Evolutionary conservation across 2,113 vertebrate genomes (phyloP).

Genomic region (Guaruba guarouba): DNA sequence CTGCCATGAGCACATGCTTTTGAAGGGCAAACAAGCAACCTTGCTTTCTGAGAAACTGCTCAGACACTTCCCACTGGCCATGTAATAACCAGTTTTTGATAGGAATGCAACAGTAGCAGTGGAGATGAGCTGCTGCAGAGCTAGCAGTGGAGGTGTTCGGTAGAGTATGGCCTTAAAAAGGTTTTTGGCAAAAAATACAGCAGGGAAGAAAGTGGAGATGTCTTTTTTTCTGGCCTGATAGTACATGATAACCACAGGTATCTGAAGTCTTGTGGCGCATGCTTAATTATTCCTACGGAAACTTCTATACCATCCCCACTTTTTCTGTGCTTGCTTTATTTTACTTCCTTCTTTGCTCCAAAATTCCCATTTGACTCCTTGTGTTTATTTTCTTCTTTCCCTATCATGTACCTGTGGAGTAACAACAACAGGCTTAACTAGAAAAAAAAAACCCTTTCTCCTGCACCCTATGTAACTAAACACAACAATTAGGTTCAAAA

Average conservation of each 20-base stretch:
- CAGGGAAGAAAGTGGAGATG: fast-evolving
- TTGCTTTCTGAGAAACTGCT: neutral
- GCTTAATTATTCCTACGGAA: fast-evolving
- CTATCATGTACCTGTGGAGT: neutral
- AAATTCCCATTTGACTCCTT: neutral
- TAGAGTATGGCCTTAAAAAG: no score
- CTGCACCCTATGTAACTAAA: neutral
- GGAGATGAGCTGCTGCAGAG: neutral
- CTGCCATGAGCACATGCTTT: fast-evolving
- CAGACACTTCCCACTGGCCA: fast-evolving
- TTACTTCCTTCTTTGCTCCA: no score
- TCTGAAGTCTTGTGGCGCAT: no score
- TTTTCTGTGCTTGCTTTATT: neutral
- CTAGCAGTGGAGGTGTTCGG: neutral
- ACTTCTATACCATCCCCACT: neutral
- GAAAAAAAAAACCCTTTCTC: neutral
- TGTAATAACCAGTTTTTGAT: neutral
- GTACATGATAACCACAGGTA: no score
- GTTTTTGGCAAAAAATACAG: neutral
- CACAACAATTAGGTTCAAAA: neutral
- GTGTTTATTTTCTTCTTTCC: neutral
- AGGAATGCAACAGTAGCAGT: no score
- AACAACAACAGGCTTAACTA: neutral
- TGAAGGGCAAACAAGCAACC: neutral
- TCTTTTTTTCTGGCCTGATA: neutral